phyloP scores from a whole-genome alignment of 2,797 vertebrate genomes.

The Anas acuta region DNA sequence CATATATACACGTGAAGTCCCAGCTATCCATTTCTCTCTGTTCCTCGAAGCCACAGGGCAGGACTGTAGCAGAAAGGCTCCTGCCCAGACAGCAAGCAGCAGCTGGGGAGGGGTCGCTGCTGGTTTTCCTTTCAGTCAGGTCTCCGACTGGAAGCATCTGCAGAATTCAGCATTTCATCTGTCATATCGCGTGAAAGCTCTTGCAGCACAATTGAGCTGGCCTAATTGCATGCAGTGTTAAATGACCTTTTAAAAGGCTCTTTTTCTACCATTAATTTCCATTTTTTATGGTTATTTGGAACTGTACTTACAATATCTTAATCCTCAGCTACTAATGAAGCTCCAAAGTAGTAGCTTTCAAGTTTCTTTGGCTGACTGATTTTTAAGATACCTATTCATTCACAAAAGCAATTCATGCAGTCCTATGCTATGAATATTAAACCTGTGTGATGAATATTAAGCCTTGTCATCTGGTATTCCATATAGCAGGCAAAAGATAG shows the following conservation, averaged over 20 bases:
- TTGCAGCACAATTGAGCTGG: not conserved
- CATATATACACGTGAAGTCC: not conserved
- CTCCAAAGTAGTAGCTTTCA: conserved; percentile 25
- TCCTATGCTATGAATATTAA: not conserved
- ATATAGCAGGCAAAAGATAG: not conserved
- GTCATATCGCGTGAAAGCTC: not conserved
- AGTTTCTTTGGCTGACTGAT: not conserved
- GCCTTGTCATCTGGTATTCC: not conserved
- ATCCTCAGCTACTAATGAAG: conserved; percentile 40
- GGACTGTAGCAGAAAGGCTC: not conserved
- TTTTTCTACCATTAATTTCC: conserved; percentile 30
- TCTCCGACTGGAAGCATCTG: not conserved
- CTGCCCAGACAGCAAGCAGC: not conserved
- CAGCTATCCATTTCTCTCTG: not conserved
- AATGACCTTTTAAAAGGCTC: conserved; percentile 46
- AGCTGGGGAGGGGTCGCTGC: not conserved
- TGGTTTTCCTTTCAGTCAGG: not conserved
- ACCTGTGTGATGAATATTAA: not conserved
- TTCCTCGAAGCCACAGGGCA: not conserved
- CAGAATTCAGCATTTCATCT: not conserved
- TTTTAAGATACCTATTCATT: conserved; percentile 32
- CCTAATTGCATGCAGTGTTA: not conserved
- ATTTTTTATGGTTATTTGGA: conserved; percentile 43
- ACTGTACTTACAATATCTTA: not conserved
- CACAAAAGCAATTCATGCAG: not conserved